Percentiles rank a stretch among this genome's conserved stretches.
These are phyloP conservation scores for Helicoverpa zea DNA, from an alignment of 1,140 invertebrate genomes.

Conservation along the genomic window DNA sequence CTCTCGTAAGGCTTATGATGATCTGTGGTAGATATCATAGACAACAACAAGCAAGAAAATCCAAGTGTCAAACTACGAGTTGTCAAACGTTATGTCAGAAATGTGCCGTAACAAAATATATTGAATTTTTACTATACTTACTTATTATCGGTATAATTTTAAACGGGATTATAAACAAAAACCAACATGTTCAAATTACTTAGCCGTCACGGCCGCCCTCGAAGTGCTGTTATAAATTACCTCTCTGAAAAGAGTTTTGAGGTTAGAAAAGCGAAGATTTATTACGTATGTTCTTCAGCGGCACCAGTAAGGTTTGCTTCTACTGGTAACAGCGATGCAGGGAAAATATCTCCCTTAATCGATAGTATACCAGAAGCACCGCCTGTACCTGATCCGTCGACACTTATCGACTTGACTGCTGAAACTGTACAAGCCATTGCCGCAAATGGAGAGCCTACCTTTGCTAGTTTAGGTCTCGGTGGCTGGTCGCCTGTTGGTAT, in stretches of 20 bases:
- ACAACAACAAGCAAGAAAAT: neutral
- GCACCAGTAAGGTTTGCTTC: constrained; percentile 75
- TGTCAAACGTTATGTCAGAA: constrained; percentile 45
- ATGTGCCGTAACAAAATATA: constrained; percentile 52
- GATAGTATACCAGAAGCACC: constrained; percentile 87
- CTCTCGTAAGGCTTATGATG: too few species aligned
- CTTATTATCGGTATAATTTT: neutral
- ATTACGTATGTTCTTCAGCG: constrained; percentile 78
- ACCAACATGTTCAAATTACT: constrained; percentile 80
- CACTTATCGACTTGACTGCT: constrained; percentile 67
- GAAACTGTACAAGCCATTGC: constrained; percentile 82
- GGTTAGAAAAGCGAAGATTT: constrained; percentile 79
- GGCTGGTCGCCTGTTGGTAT: constrained; percentile 93
- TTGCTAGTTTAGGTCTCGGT: constrained; percentile 93
- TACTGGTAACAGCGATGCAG: constrained; percentile 63
- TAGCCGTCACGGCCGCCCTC: constrained; percentile 70
- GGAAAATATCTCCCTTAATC: constrained; percentile 73
- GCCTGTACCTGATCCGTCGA: constrained; percentile 75
- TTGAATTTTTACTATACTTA: constrained; percentile 1
- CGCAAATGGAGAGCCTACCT: constrained; percentile 91
- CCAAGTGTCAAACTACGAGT: neutral
- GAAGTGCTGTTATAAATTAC: constrained; percentile 72
- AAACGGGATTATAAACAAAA: neutral
- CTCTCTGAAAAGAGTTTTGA: constrained; percentile 77
- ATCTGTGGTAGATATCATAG: neutral